Conservation (phyloP, 2,888 invertebrate species). For the Metacarcinus magister region DNA sequence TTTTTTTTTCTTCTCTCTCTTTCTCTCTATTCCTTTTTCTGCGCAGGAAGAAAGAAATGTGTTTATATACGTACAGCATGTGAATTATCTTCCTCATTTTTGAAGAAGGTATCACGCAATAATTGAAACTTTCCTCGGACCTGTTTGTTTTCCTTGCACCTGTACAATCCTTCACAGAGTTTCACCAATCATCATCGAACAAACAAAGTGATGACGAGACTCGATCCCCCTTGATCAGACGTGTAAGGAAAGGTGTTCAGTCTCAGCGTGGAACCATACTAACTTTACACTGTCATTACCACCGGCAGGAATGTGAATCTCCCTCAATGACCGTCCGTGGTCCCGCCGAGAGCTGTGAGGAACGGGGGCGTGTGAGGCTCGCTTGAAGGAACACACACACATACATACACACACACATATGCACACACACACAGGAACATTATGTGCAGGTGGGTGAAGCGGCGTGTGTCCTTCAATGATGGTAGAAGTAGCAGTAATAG, state of each 20-base stretch:
- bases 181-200: not conserved
- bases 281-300: conserved; percentile 6
- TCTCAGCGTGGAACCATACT: not conserved
- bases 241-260: not conserved
- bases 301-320: not conserved
- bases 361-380: conserved; percentile 13
- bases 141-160: not conserved
- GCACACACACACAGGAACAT: not conserved
- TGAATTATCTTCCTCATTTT: not conserved
- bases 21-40: conserved; percentile 39
- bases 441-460: not conserved
- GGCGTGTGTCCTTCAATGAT: not conserved
- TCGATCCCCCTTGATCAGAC: not conserved
- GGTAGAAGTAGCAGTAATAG: not conserved
- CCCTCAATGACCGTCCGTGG: not conserved
- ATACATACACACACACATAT: too few species aligned
- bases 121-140: not conserved
- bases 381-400: too few species aligned
- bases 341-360: not conserved
- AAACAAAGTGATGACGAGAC: not conserved
- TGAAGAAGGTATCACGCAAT: not conserved
- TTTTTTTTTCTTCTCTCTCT: not conserved
- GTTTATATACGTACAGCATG: not conserved
- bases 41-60: not conserved
- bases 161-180: not conserved